These are phyloP conservation scores for Goniozus legneri DNA, from an alignment of 1,140 invertebrate species.

Conservation along the genomic window DNA sequence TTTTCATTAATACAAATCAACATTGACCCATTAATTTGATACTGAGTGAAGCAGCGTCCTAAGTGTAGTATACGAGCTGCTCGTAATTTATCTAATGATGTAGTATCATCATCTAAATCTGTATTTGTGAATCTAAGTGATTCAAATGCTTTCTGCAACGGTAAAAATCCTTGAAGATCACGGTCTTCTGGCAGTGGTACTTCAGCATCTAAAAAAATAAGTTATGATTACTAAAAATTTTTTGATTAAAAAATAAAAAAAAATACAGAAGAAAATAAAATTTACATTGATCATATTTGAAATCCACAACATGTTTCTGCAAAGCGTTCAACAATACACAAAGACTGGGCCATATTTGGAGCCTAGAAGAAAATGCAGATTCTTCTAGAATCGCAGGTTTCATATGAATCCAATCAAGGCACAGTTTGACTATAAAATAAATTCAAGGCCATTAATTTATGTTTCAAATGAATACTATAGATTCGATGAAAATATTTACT, in stretches of 20 bases:
- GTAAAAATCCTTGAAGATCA: constrained; percentile 75
- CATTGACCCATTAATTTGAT: constrained; percentile 44
- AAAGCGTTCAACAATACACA: constrained; percentile 70
- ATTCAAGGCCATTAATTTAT: constrained; percentile 3
- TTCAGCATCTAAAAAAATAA: constrained; percentile 56
- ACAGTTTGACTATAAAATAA: constrained; percentile 64
- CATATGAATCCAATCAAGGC: constrained; percentile 68
- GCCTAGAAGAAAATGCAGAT: constrained; percentile 61
- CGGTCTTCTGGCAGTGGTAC: constrained; percentile 75
- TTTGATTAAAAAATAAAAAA: background rate
- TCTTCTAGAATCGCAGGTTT: constrained; percentile 59
- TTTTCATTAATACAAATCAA: constrained; percentile 30
- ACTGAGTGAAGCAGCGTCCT: constrained; percentile 50
- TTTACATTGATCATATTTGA: constrained; percentile 53
- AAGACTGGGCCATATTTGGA: constrained; percentile 77
- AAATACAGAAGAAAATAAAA: constrained; percentile 19
- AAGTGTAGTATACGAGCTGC: constrained; percentile 55
- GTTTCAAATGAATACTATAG: too few relatives aligned
- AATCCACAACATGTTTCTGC: constrained; percentile 52
- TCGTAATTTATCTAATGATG: constrained; percentile 39
- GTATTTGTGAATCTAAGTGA: constrained; percentile 51
- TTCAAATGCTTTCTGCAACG: constrained; percentile 62
- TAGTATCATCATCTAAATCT: constrained; percentile 31
- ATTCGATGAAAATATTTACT: constrained; percentile 35
- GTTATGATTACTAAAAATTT: constrained; percentile 7